phyloP scores from a whole-genome alignment of 1,140 invertebrate genomes.

The Formica exsecta region DNA sequence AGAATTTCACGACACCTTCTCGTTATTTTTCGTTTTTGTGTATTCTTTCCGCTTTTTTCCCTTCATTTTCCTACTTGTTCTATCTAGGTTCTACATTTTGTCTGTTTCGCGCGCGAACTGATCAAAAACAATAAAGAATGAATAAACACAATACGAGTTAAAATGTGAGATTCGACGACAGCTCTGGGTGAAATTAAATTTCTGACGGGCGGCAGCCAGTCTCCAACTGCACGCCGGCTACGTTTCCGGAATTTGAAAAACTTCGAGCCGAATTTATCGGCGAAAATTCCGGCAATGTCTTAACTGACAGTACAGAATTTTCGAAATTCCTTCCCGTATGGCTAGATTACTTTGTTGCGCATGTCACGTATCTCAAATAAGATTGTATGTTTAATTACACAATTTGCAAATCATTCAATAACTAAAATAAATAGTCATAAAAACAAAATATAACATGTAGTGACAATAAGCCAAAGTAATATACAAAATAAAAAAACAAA shows the following conservation, averaged over 20 bases:
- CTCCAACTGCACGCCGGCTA: background rate
- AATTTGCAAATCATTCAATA: background rate
- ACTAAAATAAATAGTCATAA: background rate
- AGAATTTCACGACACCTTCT: background rate
- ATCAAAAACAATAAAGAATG: slow-evolving; percentile 38
- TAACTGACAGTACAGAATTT: slow-evolving; percentile 30
- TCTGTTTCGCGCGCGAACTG: background rate
- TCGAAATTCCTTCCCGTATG: slow-evolving; percentile 25
- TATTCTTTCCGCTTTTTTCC: background rate
- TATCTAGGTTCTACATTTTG: background rate
- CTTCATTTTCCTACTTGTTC: background rate
- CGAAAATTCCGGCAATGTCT: slow-evolving; percentile 40
- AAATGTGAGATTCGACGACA: background rate
- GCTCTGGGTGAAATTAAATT: slow-evolving; percentile 52
- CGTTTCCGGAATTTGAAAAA: slow-evolving; percentile 46
- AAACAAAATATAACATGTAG: background rate
- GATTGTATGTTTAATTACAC: slow-evolving; percentile 11
- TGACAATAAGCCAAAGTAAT: background rate
- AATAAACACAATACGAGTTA: background rate
- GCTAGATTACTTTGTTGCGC: background rate
- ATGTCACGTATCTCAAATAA: background rate
- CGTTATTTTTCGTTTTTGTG: background rate
- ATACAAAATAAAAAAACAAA: background rate
- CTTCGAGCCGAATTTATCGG: slow-evolving; percentile 15
- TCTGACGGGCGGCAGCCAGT: background rate